These are phyloP conservation scores for Exocentrus adspersus DNA, from an alignment of 2,888 invertebrate species.

Conservation along the genomic window DNA sequence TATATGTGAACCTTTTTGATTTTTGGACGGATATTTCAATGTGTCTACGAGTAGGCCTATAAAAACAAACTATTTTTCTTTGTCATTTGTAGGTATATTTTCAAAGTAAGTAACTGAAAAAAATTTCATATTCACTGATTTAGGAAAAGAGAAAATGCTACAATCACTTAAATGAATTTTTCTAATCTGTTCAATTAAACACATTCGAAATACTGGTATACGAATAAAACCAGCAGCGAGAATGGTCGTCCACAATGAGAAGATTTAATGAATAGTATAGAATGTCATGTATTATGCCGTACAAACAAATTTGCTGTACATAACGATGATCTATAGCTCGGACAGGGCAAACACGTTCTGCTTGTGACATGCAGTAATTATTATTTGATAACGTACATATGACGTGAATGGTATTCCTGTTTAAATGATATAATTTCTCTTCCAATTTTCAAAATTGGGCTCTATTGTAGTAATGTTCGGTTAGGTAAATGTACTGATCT, in stretches of 20 bases:
- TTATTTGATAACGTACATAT: constrained; percentile 41
- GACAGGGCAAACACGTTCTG: constrained; percentile 45
- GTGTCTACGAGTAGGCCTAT: too few relatives aligned
- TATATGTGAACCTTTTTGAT: too few relatives aligned
- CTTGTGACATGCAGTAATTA: constrained; percentile 46
- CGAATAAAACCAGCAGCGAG: constrained; percentile 22
- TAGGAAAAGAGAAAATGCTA: too few relatives aligned
- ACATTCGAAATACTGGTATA: constrained; percentile 19
- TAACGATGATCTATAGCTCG: constrained; percentile 43
- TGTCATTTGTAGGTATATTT: too few relatives aligned
- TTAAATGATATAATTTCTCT: constrained; percentile 28
- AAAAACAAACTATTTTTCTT: too few relatives aligned
- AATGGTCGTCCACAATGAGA: constrained; percentile 21
- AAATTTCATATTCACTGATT: too few relatives aligned
- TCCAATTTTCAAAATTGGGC: constrained; percentile 4
- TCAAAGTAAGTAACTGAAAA: too few relatives aligned
- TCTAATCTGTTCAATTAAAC: too few relatives aligned
- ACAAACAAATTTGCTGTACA: constrained; percentile 42
- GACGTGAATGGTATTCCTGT: constrained; percentile 26
- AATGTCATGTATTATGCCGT: constrained; percentile 43
- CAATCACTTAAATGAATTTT: too few relatives aligned
- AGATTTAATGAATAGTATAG: constrained; percentile 39
- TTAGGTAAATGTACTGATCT: constrained; percentile 3
- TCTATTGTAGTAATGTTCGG: constrained; percentile 13
- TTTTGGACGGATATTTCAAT: too few relatives aligned